Evolutionary conservation across 2,797 vertebrate species (phyloP).

Genomic region (Sebastes minor): DNA sequence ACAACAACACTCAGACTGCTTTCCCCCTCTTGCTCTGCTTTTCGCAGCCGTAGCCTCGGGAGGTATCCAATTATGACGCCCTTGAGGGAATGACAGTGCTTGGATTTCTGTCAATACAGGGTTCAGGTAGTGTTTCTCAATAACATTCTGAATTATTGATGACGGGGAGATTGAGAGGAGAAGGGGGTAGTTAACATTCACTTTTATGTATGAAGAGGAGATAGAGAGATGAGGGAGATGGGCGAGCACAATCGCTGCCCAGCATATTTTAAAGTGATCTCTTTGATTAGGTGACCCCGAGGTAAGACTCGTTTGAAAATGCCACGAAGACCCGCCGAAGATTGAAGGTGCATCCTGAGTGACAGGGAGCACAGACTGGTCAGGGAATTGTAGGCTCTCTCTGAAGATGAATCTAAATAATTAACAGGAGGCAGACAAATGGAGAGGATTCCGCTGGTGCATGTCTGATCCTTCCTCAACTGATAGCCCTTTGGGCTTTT

Average conservation of each 20-base stretch:
- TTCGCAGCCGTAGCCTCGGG: slow-evolving; percentile 43
- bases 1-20: slow-evolving; percentile 45
- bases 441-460: slow-evolving; percentile 43
- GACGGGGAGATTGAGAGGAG: slow-evolving; percentile 57
- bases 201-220: slow-evolving; percentile 57
- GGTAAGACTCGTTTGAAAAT: slow-evolving; percentile 33
- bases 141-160: slow-evolving; percentile 85
- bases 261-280: slow-evolving; percentile 62
- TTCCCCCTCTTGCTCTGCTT: slow-evolving; percentile 22
- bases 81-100: slow-evolving; percentile 77
- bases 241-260: slow-evolving; percentile 12
- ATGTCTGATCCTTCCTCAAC: slow-evolving; percentile 39
- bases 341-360: slow-evolving; percentile 42
- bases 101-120: slow-evolving; percentile 83
- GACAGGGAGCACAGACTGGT: slow-evolving; percentile 26
- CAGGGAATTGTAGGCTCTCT: slow-evolving; percentile 40
- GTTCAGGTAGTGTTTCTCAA: slow-evolving; percentile 82
- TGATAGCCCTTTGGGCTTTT: slow-evolving; percentile 48
- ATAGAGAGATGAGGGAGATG: slow-evolving; percentile 10
- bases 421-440: slow-evolving; percentile 53
- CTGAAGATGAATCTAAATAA: slow-evolving; percentile 69
- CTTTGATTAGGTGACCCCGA: slow-evolving; percentile 60
- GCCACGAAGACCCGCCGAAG: slow-evolving; percentile 16
- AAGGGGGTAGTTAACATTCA: slow-evolving; percentile 68
- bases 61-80: slow-evolving; percentile 81